Base-by-base conservation (phyloP, 2,113 vertebrate species). In the Panthera tigris region DNA sequence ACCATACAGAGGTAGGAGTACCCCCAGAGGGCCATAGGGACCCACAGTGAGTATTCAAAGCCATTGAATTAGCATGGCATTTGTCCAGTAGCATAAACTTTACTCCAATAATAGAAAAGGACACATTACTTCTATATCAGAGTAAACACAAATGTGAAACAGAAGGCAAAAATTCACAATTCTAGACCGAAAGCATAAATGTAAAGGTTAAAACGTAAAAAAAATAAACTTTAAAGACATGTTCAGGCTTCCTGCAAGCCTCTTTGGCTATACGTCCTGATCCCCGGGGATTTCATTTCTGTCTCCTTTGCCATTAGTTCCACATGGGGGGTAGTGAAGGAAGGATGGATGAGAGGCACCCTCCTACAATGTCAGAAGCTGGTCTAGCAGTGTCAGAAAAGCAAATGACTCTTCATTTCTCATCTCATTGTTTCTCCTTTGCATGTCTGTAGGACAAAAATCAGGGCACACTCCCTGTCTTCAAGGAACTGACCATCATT, bases 301-400 rank as follows among this genome's bases (percentile, higher is more conserved):
- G 4, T 55, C 48, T 66, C 25, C 23, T 18, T n/a, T 12, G 25
- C 27, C 31, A 4, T 50, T 12, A 41, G 1, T 15, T 41, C 63
- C 50, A 39, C 5, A 6, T 10, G 29, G 16, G 25, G 7, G 1
- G 1, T 3, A 18, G 14, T 39, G 3, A 29, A 1, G 19, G 11
- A 36, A 16, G 29, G 0, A n/a, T 4, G 0, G 1, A 7, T 12
- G n/a, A 63, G 7, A n/a, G 55, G 0, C 6, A 57, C 7, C 10
- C 5, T 89, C 25, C 65, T 23, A 5, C 36, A n/a, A 7, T 39
- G 65, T n/a, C 52, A 33, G 1, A 21, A 14, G 23, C 21, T 21
- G 1, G 39, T 65, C 50, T n/a, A 0, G 2, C 0, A 6, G 4
- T 11, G 2, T 94, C 57, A 81, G 78, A 25, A 61, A 73, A 73